Base-by-base conservation (phyloP, 2,888 invertebrate genomes). In the Cataglyphis cursor region DNA sequence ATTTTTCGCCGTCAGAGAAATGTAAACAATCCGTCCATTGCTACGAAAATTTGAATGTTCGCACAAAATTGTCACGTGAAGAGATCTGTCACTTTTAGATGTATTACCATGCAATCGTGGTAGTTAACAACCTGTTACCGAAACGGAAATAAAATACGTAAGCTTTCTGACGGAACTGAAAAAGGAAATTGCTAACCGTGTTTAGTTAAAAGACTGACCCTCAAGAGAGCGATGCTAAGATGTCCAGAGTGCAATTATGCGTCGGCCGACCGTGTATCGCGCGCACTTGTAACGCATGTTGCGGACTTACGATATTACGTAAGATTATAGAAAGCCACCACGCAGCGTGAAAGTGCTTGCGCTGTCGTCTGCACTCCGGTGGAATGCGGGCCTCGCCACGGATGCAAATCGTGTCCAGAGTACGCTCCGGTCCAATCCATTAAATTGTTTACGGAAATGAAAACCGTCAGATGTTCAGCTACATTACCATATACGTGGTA, bases 311-410 rank as follows among this genome's bases (percentile, higher is more conserved):
- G 6, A 0, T 35, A 83, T 88, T 88, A 82, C 73, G 85, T 80
- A 92, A 93, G 89, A 76, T 88, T 82, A 75, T 91, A 91, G 92
- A 92, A 92, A 93, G 92, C 88, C 87, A 83, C 66, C 73, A 24
- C 80, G 62, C n/a, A 51, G n/a, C 88, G 93, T 91, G 93, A 93
- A 93, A 93, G 93, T 91, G 86, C 80, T 28, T 41, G 65, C 80
- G 75, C 81, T 86, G 87, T 90, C 90, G 86, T 82, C 84, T 87
- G 87, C 90, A 91, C 92, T 92, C 90, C 90, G 64, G n/a, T 70
- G 54, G 85, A 81, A 86, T 86, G 84, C 86, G 81, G 81, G 76
- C 18, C 57, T 5, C 54, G n/a, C 61, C 8, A 18, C 24, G 61
- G 57, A 72, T 48, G 62, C 74, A 80, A 80, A 80, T 80, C 35